phyloP scores from a whole-genome alignment of 2,113 vertebrate species.

The Pyxicephalus adspersus region DNA sequence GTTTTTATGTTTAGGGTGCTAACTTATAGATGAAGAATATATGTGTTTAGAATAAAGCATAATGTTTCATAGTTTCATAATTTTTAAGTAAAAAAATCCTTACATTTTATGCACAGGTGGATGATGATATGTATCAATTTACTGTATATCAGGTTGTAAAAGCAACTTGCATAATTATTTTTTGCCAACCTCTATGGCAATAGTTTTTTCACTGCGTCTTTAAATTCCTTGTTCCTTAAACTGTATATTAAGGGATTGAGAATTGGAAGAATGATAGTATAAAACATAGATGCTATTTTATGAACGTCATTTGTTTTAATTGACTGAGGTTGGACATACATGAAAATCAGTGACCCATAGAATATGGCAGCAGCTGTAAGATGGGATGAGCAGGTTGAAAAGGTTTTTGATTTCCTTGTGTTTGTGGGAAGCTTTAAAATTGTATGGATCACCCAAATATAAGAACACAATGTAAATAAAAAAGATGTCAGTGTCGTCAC shows the following conservation, averaged over 20 bases:
- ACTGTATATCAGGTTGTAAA: too few relatives aligned
- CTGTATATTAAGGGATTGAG: slow-evolving; percentile 65
- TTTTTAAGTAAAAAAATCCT: too few relatives aligned
- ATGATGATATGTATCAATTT: too few relatives aligned
- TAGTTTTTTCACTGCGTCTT: slow-evolving; percentile 54
- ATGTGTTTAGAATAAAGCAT: too few relatives aligned
- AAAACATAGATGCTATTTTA: slow-evolving; percentile 60
- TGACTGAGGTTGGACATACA: slow-evolving; percentile 59
- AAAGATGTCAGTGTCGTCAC: background rate
- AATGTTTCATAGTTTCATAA: too few relatives aligned
- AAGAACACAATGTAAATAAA: background rate
- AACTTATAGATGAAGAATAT: too few relatives aligned
- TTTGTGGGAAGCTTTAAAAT: slow-evolving; percentile 57
- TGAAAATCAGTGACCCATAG: slow-evolving; percentile 62
- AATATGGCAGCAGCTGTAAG: slow-evolving; percentile 58
- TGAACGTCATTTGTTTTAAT: slow-evolving; percentile 54
- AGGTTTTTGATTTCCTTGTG: slow-evolving; percentile 54
- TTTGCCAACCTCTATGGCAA: background rate
- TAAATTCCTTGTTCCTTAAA: slow-evolving; percentile 63
- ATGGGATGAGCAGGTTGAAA: slow-evolving; percentile 64
- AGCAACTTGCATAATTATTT: background rate
- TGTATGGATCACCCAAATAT: slow-evolving; percentile 51
- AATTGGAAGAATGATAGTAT: slow-evolving; percentile 59
- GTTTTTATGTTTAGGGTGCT: too few relatives aligned
- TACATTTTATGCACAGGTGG: too few relatives aligned